phyloP scores from a whole-genome alignment of 92 coral and sea anemone genomes.

The Parazoanthus swiftii region DNA sequence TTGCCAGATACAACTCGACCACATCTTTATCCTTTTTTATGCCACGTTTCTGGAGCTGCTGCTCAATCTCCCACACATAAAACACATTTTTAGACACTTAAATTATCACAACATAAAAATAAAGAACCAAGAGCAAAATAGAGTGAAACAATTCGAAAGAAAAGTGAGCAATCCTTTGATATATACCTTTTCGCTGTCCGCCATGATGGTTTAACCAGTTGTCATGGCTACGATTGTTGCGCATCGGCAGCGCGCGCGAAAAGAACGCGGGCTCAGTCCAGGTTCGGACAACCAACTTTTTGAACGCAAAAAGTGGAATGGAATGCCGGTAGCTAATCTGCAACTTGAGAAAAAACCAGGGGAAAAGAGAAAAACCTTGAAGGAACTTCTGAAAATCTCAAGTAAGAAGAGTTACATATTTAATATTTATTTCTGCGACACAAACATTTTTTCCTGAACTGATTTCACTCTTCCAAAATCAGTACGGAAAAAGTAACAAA shows the following conservation, averaged over 20 bases:
- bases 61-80: slow-evolving; percentile 63
- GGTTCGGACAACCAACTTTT: no score
- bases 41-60: slow-evolving; percentile 69
- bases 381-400: no score
- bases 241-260: neutral
- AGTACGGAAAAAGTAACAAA: no score
- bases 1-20: slow-evolving; percentile 73
- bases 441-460: no score
- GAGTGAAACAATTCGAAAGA: neutral
- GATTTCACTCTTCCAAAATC: no score
- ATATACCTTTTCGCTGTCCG: slow-evolving; percentile 73
- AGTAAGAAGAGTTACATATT: no score
- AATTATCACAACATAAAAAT: neutral
- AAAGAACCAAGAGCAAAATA: neutral
- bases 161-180: neutral
- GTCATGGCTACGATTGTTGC: slow-evolving; percentile 58
- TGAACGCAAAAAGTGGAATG: no score
- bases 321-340: no score
- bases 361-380: no score
- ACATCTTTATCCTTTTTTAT: slow-evolving; percentile 82
- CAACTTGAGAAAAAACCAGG: no score
- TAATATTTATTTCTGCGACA: no score
- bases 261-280: slow-evolving; percentile 49
- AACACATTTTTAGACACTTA: neutral
- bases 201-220: slow-evolving; percentile 67